These are phyloP conservation scores for Sphaerodactylus townsendi DNA, from an alignment of 2,113 vertebrate species.

Conservation along the genomic window DNA sequence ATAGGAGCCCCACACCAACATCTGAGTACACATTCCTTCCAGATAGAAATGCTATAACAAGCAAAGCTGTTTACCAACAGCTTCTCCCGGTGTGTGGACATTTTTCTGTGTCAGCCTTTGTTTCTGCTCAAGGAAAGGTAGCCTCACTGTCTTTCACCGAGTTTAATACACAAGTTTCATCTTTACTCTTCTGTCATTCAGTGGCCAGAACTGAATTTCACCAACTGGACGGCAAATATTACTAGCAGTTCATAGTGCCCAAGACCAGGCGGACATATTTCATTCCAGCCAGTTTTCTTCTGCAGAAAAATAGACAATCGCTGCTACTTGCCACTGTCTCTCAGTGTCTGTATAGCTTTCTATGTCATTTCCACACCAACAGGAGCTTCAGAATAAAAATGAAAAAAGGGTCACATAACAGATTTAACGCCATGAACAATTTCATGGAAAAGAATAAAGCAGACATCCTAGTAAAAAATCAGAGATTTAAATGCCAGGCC, in stretches of 20 bases:
- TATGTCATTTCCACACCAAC: neutral
- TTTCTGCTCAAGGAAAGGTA: neutral
- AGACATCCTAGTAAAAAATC: neutral
- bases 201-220: neutral
- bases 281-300: neutral
- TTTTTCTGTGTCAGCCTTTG: neutral
- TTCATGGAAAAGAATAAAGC: neutral
- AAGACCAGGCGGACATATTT: neutral
- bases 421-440: rapidly evolving
- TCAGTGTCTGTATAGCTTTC: neutral
- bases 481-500: neutral
- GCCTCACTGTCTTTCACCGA: neutral
- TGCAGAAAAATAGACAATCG: conserved; percentile 12
- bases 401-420: neutral
- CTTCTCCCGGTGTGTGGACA: neutral
- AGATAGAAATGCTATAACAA: neutral
- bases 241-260: neutral
- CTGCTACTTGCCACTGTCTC: conserved; percentile 8
- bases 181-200: neutral
- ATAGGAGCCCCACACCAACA: neutral
- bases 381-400: conserved; percentile 51
- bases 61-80: neutral
- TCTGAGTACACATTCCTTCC: neutral
- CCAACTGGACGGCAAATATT: neutral
- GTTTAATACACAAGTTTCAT: neutral